These are phyloP conservation scores for Harpagoxenus sublaevis DNA, from an alignment of 2,888 invertebrate species.

Conservation along the genomic window DNA sequence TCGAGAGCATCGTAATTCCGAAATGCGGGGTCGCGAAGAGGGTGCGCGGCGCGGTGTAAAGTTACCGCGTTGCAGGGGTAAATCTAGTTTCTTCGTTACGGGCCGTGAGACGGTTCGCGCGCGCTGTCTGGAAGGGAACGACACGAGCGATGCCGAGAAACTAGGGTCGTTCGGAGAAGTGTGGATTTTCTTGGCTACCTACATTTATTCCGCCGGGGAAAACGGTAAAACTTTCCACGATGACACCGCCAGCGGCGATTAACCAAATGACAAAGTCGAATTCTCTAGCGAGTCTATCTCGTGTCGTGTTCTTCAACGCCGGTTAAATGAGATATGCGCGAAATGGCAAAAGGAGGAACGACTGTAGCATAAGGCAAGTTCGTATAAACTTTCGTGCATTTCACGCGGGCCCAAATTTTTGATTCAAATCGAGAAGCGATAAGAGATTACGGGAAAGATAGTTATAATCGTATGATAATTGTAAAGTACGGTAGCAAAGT, in stretches of 20 bases:
- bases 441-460: constrained; percentile 46
- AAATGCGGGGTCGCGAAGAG: constrained; percentile 58
- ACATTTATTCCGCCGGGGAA: constrained; percentile 5
- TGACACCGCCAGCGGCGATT: constrained; percentile 47
- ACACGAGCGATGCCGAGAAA: neutral
- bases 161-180: constrained; percentile 37
- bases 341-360: neutral
- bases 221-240: constrained; percentile 34
- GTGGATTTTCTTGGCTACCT: constrained; percentile 50
- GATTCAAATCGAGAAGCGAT: constrained; percentile 42
- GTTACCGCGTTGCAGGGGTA: constrained; percentile 49
- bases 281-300: neutral
- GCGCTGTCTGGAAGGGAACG: constrained; percentile 2
- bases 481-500: constrained; percentile 47
- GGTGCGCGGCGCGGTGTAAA: constrained; percentile 58
- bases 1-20: constrained; percentile 68
- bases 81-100: constrained; percentile 75
- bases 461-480: constrained; percentile 51
- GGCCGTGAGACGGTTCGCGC: neutral
- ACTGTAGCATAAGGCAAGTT: neutral
- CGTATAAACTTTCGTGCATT: neutral
- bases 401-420: neutral
- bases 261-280: constrained; percentile 40
- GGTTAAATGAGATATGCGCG: neutral
- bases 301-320: neutral